Conservation (phyloP, 2,888 invertebrate species). For the Zaprionus lineosus region DNA sequence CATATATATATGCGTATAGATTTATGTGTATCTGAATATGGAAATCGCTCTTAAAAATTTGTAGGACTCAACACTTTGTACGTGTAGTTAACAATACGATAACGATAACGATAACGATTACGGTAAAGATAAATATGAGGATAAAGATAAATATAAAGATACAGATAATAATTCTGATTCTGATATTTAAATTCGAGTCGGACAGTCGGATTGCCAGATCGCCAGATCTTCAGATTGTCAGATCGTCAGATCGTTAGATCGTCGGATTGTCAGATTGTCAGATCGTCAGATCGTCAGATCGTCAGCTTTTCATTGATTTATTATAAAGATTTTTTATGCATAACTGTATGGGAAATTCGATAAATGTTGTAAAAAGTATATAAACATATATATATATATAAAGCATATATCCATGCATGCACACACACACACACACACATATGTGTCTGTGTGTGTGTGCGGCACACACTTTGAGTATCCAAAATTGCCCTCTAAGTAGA, state of each 20-base stretch:
- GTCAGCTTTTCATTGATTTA: too few relatives aligned
- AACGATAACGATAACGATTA: conserved; percentile 2
- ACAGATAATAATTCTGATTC: too few relatives aligned
- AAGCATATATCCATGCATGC: conserved; percentile 32
- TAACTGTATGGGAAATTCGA: conserved; percentile 45
- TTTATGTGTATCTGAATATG: too few relatives aligned
- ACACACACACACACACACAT: too few relatives aligned
- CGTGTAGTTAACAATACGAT: conserved; percentile 47
- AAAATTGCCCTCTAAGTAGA: conserved; percentile 28
- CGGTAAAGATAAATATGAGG: conserved; percentile 15
- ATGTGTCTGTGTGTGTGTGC: conserved; percentile 27
- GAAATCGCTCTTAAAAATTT: conserved; percentile 8
- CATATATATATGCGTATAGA: neutral
- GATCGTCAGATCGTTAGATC: too few relatives aligned
- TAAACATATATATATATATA: conserved; percentile 5
- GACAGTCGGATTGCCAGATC: too few relatives aligned
- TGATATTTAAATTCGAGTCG: too few relatives aligned
- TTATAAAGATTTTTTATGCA: conserved; percentile 14
- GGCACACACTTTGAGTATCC: conserved; percentile 39
- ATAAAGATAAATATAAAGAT: conserved; percentile 12
- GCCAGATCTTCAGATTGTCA: too few relatives aligned
- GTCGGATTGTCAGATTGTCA: too few relatives aligned
- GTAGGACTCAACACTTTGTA: conserved; percentile 40
- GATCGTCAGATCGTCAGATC: too few relatives aligned
- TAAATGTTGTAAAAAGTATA: conserved; percentile 69